Evolutionary conservation across 2,888 invertebrate species (phyloP).

Genomic region (Diploptera punctata): DNA sequence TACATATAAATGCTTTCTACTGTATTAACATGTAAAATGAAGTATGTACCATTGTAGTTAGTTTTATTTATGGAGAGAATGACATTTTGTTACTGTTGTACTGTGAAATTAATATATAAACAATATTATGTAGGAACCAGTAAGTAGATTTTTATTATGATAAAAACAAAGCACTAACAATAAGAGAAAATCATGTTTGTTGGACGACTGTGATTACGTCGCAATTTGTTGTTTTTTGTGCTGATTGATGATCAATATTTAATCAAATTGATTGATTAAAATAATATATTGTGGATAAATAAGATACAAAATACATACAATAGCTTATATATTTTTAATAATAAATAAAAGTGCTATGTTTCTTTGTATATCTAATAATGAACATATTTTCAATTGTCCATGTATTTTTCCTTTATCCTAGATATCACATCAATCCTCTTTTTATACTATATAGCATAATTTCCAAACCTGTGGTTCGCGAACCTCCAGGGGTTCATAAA

Average conservation of each 20-base stretch:
- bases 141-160: not conserved
- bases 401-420: too few species aligned
- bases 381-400: too few species aligned
- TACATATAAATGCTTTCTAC: too few species aligned
- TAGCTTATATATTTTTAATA: conserved; percentile 42
- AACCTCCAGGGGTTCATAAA: too few species aligned
- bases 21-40: too few species aligned
- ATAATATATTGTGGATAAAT: conserved; percentile 19
- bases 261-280: conserved; percentile 1
- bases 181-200: conserved; percentile 15
- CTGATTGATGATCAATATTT: conserved; percentile 21
- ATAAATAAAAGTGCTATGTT: conserved; percentile 38
- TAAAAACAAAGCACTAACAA: conserved; percentile 9
- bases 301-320: conserved; percentile 23
- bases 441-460: too few species aligned
- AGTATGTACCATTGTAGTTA: too few species aligned
- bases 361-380: conserved; percentile 36
- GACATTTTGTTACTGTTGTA: not conserved
- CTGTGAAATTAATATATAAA: not conserved
- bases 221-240: conserved; percentile 5
- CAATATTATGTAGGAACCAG: not conserved
- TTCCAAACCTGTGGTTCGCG: too few species aligned
- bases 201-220: conserved; percentile 13
- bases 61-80: not conserved
- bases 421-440: too few species aligned